A percentile compares a stretch with the other conserved stretches of the same genome.
phyloP scores from a whole-genome alignment of 2,797 vertebrate species.

The Sebastes nivosus region DNA sequence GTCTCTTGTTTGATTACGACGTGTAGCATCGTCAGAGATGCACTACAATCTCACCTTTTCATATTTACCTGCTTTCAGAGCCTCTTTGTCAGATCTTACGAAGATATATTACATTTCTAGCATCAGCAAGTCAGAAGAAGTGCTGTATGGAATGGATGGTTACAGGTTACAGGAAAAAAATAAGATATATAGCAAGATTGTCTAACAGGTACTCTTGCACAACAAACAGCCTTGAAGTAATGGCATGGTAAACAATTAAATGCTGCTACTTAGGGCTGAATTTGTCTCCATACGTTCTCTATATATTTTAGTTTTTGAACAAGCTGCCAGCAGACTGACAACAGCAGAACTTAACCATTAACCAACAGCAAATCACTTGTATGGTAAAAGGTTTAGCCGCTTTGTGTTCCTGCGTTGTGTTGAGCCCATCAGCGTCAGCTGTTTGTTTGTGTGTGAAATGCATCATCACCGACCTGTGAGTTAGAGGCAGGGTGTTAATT shows the following conservation, averaged over 20 bases:
- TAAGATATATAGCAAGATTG: background rate
- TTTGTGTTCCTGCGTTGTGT: background rate
- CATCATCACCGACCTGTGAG: constrained; percentile 13
- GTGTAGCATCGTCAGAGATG: background rate
- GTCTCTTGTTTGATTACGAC: background rate
- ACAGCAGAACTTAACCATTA: background rate
- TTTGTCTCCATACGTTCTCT: background rate
- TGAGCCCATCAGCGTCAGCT: background rate
- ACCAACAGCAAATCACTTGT: background rate
- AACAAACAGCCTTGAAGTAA: background rate
- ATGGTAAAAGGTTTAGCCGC: background rate
- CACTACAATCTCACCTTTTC: background rate
- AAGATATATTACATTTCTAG: background rate
- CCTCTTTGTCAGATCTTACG: background rate
- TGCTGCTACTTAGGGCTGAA: background rate
- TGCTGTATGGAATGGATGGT: background rate
- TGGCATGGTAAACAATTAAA: background rate
- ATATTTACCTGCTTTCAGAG: background rate
- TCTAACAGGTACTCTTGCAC: background rate
- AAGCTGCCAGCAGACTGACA: background rate
- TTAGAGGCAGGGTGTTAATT: constrained; percentile 71
- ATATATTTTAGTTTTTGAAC: background rate
- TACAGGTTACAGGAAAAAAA: background rate
- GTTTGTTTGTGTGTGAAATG: background rate
- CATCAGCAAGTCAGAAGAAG: background rate